Conservation (phyloP, 1,140 invertebrate species). For the Argopecten irradians region DNA sequence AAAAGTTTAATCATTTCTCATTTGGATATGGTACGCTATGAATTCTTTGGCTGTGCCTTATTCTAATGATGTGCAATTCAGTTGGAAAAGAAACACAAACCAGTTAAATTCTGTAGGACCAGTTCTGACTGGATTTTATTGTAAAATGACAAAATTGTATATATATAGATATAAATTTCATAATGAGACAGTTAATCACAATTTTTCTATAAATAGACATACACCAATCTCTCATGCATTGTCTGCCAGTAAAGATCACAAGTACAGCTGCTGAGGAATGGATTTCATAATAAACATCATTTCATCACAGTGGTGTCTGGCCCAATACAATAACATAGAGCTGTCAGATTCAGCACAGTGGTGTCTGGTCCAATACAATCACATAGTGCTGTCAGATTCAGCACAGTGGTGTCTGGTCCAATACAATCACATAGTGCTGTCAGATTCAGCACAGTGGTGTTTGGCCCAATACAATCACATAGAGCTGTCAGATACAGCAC, state of each 20-base stretch:
- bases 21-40: no score
- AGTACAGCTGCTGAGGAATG: not conserved
- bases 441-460: not conserved
- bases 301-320: not conserved
- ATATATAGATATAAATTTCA: slow-evolving; percentile 11
- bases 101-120: not conserved
- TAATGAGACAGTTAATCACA: not conserved
- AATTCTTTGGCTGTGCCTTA: no score
- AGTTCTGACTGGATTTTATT: slow-evolving; percentile 18
- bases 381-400: no score
- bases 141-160: slow-evolving; percentile 19
- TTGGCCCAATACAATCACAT: no score
- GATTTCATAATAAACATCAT: not conserved
- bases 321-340: not conserved
- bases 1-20: no score
- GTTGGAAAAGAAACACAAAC: not conserved
- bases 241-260: not conserved
- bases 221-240: not conserved
- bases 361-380: no score
- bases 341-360: not conserved
- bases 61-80: no score
- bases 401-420: not conserved
- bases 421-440: not conserved
- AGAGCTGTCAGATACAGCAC: no score
- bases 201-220: not conserved